Evolutionary conservation across 1,140 invertebrate genomes (phyloP), one percentile per base, ranked within the genome.

Genomic region (Leptinotarsa lineolata): DNA sequence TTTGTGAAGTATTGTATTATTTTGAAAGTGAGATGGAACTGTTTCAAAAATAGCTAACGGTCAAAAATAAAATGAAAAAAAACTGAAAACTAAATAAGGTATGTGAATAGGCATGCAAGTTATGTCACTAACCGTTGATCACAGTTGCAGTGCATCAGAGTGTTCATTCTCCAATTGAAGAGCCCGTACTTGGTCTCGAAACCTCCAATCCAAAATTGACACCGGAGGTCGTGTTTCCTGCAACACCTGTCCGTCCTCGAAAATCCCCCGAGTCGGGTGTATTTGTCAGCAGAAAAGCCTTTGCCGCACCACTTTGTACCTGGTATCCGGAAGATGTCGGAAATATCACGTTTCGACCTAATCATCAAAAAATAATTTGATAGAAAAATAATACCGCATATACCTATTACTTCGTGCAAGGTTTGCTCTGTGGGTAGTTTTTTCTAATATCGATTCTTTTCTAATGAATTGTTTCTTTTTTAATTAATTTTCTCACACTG

Each of bases 251-350:
- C 95, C 1, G 93, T 92, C 6, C 88, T 86, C 1, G 89, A 88
- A 80, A 93, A 92, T 20, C 90, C 90, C 1, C 94, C 95, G 5
- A 96, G 85, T 78, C 95, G 89, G 2, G 90, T 89, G 80, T 92
- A 94, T 76, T 90, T 88, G 13, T 88, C 88, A 1, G 93, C 94
- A 0, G 89, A 89, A 81, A 90, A 90, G 11, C 94, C 94, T 74
- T 91, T 91, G 3, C 95, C 95, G 83, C 94, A 97, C 94, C 95
- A 95, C 79, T 93, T 91, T 1, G 94, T 96, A 0, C 93, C 93
- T 0, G 94, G 93, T 59, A 93, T 89, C 60, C 92, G 86, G 45
- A 94, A 86, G 48, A 91, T 77, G 75, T 92, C 90, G 85, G 61
- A 89, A 83, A 76, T 86, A 85, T 81, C 88, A 61, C 85, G 75